phyloP scores from a whole-genome alignment of 23 tunicate genomes.

The Diplosoma virens region DNA sequence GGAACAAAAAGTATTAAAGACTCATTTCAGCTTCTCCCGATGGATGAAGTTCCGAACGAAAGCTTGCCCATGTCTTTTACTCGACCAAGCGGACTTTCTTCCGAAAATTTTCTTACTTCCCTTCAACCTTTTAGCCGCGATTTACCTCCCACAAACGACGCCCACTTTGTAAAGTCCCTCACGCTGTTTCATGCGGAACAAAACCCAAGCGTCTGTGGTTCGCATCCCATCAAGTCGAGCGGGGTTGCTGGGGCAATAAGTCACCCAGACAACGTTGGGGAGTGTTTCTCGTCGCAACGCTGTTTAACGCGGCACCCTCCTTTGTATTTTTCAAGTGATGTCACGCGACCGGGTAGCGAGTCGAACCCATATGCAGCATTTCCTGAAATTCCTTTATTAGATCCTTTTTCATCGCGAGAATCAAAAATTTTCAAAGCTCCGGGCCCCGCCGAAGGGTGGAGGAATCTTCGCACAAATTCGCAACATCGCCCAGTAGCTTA shows the following conservation, averaged over 20 bases:
- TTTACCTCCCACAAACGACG: background rate
- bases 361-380: background rate
- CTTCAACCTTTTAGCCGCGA: background rate
- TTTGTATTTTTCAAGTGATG: background rate
- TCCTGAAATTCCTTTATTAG: background rate
- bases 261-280: background rate
- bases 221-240: background rate
- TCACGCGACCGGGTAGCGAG: too few species aligned
- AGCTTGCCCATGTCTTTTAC: background rate
- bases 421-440: slow-evolving; percentile 13
- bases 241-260: too few species aligned
- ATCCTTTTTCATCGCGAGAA: slow-evolving; percentile 17
- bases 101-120: background rate
- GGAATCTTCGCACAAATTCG: background rate
- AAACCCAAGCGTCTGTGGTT: background rate
- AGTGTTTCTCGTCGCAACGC: background rate
- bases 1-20: background rate
- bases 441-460: background rate
- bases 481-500: background rate
- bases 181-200: background rate
- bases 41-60: background rate
- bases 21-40: background rate
- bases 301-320: slow-evolving; percentile 10
- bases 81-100: background rate
- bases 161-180: background rate